Base-by-base conservation (phyloP, 1,140 invertebrate genomes). In the Cydia fagiglandana region DNA sequence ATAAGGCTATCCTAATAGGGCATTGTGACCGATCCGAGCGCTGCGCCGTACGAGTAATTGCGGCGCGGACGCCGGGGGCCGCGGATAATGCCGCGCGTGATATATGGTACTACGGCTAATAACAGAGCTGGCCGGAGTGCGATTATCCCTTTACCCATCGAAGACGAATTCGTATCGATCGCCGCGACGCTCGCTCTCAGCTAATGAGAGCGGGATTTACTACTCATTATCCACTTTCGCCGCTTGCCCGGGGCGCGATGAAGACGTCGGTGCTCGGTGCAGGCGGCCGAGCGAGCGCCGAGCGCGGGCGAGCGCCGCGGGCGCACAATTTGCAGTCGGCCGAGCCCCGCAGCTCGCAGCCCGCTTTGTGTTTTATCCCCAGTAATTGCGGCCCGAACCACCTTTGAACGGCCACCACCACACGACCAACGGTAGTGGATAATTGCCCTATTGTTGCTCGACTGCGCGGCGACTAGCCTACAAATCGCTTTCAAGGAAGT, bases 21-120 rank as follows among this genome's bases (percentile, higher is more conserved):
- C 73, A 83, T 84, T 84, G 82, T 81, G 81, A 83, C 80, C 77
- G 78, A 77, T 80, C 79, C 53, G 78, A 73, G 78, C 70, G 79
- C 76, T 78, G 75, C 79, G 77, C 79, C 82, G 81, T 80, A 75
- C 64, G 45, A 79, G 88, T 90, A 90, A 91, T 91, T 89, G 88
- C 85, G 81, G 75, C 82, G 86, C 81, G 83, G 83, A 81, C 88
- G 87, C 86, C 90, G 85, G 87, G 77, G 88, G 85, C 83, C 84
- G 85, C 80, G 83, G 78, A 80, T 88, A 88, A 89, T 90, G 83
- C 86, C 81, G 81, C 83, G 79, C 86, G 89, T 92, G 90, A 89
- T 92, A 92, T 92, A 92, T 91, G 89, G 86, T 87, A 86, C 87
- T 86, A 86, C 84, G 84, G 83, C 88, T 92, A 92, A 92, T 92